Conservation (phyloP, 2,888 invertebrate genomes). For the Dione juno region DNA sequence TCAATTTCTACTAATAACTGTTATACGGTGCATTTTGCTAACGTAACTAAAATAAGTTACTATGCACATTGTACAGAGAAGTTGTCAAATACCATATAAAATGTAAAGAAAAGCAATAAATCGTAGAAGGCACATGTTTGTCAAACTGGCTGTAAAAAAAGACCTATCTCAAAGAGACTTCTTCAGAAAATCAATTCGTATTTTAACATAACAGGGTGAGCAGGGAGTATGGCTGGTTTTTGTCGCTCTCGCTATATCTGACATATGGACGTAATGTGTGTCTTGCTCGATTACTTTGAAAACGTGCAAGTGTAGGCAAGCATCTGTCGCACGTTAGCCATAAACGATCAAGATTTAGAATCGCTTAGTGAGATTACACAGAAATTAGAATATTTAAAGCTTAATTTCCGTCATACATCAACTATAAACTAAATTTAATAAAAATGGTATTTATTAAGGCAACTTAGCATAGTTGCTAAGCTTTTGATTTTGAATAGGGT, state of each 20-base stretch:
- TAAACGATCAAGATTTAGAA: conserved; percentile 35
- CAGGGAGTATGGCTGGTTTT: conserved; percentile 56
- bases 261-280: conserved; percentile 70
- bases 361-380: conserved; percentile 32
- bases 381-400: background rate
- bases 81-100: conserved; percentile 61
- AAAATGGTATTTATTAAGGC: background rate
- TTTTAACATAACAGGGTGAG: conserved; percentile 68
- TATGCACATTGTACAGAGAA: background rate
- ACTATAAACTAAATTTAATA: background rate
- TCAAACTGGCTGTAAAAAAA: conserved; percentile 67
- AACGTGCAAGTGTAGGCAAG: conserved; percentile 32
- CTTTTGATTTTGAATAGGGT: too few relatives aligned
- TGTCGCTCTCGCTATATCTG: conserved; percentile 56
- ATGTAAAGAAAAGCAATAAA: conserved; percentile 76
- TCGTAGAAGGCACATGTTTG: conserved; percentile 68
- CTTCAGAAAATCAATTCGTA: conserved; percentile 68
- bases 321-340: conserved; percentile 30
- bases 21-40: background rate
- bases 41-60: background rate
- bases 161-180: conserved; percentile 63
- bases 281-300: conserved; percentile 58
- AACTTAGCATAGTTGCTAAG: background rate
- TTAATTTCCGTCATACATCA: background rate
- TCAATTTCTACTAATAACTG: conserved; percentile 1